Percentiles rank a stretch among this genome's conserved stretches.
These are phyloP conservation scores for Galleria mellonella DNA, from an alignment of 1,140 invertebrate genomes.

Conservation along the genomic window DNA sequence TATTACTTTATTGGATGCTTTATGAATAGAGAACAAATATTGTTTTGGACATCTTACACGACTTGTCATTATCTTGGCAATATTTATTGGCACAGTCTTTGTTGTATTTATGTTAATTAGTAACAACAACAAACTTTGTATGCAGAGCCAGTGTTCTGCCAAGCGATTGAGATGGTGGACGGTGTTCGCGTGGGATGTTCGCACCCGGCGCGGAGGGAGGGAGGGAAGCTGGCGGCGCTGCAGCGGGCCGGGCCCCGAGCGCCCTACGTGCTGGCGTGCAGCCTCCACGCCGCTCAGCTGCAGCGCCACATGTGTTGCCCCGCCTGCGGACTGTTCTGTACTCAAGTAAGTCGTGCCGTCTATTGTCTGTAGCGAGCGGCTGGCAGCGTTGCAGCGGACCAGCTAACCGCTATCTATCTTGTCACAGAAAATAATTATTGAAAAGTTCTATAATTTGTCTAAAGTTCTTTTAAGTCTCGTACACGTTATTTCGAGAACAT, in stretches of 20 bases:
- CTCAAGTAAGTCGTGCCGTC: constrained; percentile 79
- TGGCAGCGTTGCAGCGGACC: background rate
- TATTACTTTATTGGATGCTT: too few species aligned
- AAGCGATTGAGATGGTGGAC: constrained; percentile 87
- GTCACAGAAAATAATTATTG: too few species aligned
- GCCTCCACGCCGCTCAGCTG: constrained; percentile 85
- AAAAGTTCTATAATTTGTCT: too few species aligned
- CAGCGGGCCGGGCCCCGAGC: constrained; percentile 85
- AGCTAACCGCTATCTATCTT: too few species aligned
- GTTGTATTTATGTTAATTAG: background rate
- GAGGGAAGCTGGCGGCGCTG: constrained; percentile 78
- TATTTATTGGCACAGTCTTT: background rate
- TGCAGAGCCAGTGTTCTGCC: constrained; percentile 70
- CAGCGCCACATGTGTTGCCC: constrained; percentile 91
- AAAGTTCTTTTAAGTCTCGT: too few species aligned
- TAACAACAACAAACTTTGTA: background rate
- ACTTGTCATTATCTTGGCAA: too few species aligned
- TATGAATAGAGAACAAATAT: too few species aligned
- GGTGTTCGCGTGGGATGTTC: constrained; percentile 87
- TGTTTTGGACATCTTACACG: too few species aligned
- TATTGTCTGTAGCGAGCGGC: background rate
- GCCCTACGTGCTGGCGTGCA: constrained; percentile 90
- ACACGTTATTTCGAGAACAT: too few species aligned
- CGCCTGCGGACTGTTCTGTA: constrained; percentile 92
- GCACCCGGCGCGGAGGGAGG: constrained; percentile 76